Evolutionary conservation across 2,797 vertebrate genomes (phyloP).

Genomic region (Nyctibius grandis): DNA sequence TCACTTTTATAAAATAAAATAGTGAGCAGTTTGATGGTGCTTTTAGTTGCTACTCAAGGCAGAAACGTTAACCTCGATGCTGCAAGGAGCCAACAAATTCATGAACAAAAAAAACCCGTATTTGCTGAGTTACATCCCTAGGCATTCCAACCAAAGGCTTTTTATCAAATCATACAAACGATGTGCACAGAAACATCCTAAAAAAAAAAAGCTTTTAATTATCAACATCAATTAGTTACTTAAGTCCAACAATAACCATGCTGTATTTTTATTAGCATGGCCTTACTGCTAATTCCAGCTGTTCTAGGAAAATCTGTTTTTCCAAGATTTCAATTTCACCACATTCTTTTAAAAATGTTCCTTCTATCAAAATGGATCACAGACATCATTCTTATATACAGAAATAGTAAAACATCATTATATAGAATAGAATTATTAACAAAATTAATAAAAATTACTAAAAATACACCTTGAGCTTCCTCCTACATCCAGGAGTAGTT

Average conservation of each 20-base stretch:
- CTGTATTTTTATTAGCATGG: neutral
- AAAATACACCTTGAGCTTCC: neutral
- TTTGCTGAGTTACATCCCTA: neutral
- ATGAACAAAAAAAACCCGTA: neutral
- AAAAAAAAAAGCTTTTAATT: neutral
- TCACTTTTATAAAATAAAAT: neutral
- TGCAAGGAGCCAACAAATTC: neutral
- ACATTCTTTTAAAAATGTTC: neutral
- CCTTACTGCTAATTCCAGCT: neutral
- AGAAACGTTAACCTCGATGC: neutral
- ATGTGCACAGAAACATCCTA: neutral
- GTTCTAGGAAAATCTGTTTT: neutral
- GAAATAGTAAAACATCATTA: neutral
- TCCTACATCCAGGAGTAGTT: neutral
- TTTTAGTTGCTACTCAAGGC: neutral
- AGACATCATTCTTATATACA: neutral
- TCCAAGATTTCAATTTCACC: neutral
- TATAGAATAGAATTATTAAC: neutral
- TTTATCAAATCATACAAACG: neutral
- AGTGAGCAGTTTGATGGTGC: neutral
- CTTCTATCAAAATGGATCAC: neutral
- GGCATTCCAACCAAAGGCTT: neutral
- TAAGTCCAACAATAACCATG: neutral
- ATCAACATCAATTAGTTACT: neutral
- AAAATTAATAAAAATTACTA: neutral